Evolutionary conservation across 2,113 vertebrate genomes (phyloP).

Genomic region (Neogobius melanostomus): DNA sequence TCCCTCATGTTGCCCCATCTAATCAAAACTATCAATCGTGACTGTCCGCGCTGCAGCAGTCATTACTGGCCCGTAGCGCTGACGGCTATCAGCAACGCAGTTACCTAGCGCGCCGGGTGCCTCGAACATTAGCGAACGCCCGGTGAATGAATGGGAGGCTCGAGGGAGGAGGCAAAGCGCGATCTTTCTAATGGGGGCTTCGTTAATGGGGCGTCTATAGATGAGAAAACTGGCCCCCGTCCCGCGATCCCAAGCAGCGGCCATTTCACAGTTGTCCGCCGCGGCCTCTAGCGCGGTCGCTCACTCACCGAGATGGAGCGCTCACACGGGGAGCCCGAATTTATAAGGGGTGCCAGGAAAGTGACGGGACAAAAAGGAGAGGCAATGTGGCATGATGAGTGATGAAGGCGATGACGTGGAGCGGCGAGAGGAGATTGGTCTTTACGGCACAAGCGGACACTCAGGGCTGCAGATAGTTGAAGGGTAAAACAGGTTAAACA

Average conservation of each 20-base stretch:
- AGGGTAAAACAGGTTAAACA: neutral
- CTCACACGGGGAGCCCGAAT: constrained; percentile 20
- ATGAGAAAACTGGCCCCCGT: constrained; percentile 40
- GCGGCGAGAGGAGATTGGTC: constrained; percentile 30
- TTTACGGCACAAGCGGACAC: constrained; percentile 11
- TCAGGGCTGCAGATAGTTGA: neutral
- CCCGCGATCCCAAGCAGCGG: constrained; percentile 70
- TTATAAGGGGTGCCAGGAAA: constrained; percentile 37
- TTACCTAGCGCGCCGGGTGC: constrained; percentile 57
- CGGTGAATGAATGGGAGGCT: constrained; percentile 57
- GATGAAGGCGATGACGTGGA: constrained; percentile 35
- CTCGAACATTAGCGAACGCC: constrained; percentile 58
- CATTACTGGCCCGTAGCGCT: constrained; percentile 59
- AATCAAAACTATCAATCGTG: constrained; percentile 75
- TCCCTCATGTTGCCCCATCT: constrained; percentile 55
- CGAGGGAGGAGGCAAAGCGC: constrained; percentile 58
- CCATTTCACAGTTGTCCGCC: constrained; percentile 79
- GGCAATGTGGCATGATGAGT: constrained; percentile 40
- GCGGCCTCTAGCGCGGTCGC: constrained; percentile 60
- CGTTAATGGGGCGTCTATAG: constrained; percentile 73
- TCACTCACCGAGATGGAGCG: constrained; percentile 75
- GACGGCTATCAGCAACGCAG: constrained; percentile 52
- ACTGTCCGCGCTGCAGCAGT: constrained; percentile 45
- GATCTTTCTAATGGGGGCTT: constrained; percentile 74
- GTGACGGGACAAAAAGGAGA: constrained; percentile 33